Conservation (phyloP, 2,888 invertebrate species). For the Calephelis perditalis region DNA sequence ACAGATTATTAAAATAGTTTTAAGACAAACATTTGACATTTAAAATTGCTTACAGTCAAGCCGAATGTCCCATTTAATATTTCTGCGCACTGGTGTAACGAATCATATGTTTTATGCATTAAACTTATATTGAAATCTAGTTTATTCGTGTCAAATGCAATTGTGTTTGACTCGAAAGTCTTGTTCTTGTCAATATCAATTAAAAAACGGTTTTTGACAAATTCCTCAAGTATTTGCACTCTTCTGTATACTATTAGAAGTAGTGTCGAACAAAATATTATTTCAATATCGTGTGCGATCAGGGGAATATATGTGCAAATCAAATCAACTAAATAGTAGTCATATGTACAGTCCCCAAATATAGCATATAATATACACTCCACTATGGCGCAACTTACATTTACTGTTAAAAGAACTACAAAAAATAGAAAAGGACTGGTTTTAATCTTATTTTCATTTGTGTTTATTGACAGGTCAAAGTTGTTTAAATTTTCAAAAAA, state of each 20-base stretch:
- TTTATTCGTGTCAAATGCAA: background rate
- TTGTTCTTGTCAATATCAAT: background rate
- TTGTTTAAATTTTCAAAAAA: conserved; percentile 19
- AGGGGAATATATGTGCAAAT: conserved; percentile 19
- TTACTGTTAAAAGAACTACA: conserved; percentile 11
- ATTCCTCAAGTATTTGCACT: conserved; percentile 21
- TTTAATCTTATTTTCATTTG: conserved; percentile 13
- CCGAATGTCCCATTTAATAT: background rate
- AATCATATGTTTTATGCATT: background rate
- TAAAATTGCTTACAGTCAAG: background rate
- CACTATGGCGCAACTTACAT: conserved; percentile 13
- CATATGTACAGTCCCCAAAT: background rate
- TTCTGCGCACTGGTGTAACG: background rate
- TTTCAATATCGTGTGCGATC: conserved; percentile 25
- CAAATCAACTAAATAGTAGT: background rate
- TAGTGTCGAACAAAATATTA: conserved; percentile 25
- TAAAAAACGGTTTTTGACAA: conserved; percentile 20
- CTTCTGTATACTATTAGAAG: conserved; percentile 22
- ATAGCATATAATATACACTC: conserved; percentile 7
- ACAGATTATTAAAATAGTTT: too few species aligned
- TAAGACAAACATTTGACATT: too few species aligned
- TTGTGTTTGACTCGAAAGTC: background rate
- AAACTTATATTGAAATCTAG: background rate
- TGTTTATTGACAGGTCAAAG: conserved; percentile 21
- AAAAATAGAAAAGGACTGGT: conserved; percentile 9